A percentile compares a stretch with the other conserved stretches of the same genome.
phyloP scores from a whole-genome alignment of 2,797 vertebrate genomes.

The Bradypodion ventrale region DNA sequence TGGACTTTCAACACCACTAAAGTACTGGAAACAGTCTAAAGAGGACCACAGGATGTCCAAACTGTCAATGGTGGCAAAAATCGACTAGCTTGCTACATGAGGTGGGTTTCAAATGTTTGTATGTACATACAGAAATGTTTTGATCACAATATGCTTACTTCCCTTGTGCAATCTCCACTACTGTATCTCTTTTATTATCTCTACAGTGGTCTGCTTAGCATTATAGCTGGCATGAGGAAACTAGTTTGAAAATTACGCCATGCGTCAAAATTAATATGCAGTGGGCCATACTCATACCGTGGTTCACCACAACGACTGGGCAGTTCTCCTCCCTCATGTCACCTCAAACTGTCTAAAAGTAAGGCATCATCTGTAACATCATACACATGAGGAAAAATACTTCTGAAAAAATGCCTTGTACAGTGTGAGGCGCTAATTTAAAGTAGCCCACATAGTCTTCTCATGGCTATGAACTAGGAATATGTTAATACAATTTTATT shows the following conservation, averaged over 20 bases:
- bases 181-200: background rate
- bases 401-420: background rate
- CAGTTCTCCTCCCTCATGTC: background rate
- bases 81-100: background rate
- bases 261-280: background rate
- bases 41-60: background rate
- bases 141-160: background rate
- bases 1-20: background rate
- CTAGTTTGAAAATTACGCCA: conserved; percentile 13
- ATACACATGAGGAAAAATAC: background rate
- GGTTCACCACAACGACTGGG: conserved; percentile 10
- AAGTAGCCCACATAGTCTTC: background rate
- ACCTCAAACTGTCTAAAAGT: background rate
- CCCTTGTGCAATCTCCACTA: background rate
- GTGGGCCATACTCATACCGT: background rate
- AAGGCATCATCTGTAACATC: background rate
- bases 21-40: background rate
- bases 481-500: background rate
- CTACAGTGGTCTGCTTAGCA: background rate
- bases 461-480: background rate
- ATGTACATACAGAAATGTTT: background rate
- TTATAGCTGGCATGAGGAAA: background rate
- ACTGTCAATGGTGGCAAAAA: background rate
- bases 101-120: background rate
- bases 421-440: background rate